These are phyloP conservation scores for Pangasius macronema DNA, from an alignment of 2,797 vertebrate species.

Conservation along the genomic window DNA sequence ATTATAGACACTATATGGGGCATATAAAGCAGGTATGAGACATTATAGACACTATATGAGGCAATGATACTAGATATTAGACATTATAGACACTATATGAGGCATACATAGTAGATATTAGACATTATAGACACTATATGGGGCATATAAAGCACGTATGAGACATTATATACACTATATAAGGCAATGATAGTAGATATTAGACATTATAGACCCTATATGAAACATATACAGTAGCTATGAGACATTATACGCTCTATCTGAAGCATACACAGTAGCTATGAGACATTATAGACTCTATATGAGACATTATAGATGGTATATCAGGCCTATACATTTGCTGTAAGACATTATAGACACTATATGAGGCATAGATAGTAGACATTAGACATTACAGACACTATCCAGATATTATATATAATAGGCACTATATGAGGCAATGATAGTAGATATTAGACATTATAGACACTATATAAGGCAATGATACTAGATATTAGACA, in stretches of 20 bases:
- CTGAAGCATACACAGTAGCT: too few relatives aligned
- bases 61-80: neutral
- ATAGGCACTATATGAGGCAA: neutral
- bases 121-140: too few relatives aligned
- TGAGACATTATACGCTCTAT: neutral
- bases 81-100: neutral
- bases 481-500: fast-evolving
- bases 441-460: neutral
- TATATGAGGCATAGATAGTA: neutral
- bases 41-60: neutral
- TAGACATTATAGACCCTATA: neutral
- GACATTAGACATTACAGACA: neutral
- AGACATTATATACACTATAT: neutral
- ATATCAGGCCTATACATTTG: neutral
- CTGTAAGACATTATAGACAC: neutral
- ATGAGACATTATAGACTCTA: neutral
- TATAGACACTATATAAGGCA: neutral
- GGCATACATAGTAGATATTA: neutral
- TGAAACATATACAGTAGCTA: neutral
- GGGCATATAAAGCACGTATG: neutral
- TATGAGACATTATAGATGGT: neutral
- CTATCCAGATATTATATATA: neutral
- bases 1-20: neutral
- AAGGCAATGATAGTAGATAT: neutral
- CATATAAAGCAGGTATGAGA: too few relatives aligned